phyloP scores from a whole-genome alignment of 1,140 invertebrate genomes.

The Oppia nitens region DNA sequence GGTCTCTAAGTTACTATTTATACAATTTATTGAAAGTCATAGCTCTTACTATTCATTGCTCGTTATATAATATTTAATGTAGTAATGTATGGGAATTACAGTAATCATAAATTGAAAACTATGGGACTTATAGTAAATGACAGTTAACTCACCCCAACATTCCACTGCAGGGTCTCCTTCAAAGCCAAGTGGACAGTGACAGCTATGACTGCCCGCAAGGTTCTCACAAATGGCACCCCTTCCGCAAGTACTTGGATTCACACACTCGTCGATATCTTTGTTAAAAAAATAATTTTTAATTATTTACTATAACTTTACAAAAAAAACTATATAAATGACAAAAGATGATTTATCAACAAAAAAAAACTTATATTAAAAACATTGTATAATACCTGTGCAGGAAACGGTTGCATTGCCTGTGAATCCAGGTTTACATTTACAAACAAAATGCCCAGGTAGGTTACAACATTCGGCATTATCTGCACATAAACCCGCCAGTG shows the following conservation, averaged over 20 bases:
- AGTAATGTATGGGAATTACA: no score
- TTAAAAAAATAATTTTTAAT: no score
- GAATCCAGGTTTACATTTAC: slow-evolving; percentile 77
- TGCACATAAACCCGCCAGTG: slow-evolving; percentile 59
- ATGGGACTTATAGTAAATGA: neutral
- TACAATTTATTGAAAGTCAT: no score
- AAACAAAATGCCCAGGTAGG: slow-evolving; percentile 77
- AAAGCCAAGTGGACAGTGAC: slow-evolving; percentile 55
- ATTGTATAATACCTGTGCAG: slow-evolving; percentile 21
- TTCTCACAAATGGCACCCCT: slow-evolving; percentile 43
- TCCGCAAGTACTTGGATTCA: slow-evolving; percentile 19
- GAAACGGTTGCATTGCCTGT: slow-evolving; percentile 24
- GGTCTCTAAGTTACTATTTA: no score
- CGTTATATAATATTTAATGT: no score
- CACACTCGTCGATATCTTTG: slow-evolving; percentile 45
- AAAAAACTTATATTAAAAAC: no score
- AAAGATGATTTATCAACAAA: slow-evolving; percentile 51
- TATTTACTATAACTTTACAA: no score
- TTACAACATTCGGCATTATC: slow-evolving; percentile 86
- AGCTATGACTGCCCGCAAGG: slow-evolving; percentile 53
- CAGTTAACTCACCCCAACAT: slow-evolving; percentile 35
- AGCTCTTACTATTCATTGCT: no score
- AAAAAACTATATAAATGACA: slow-evolving; percentile 76
- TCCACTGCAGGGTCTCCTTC: slow-evolving; percentile 56
- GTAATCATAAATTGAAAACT: neutral